Conservation (phyloP, 2,888 invertebrate genomes). For the Miltochrista miniata region DNA sequence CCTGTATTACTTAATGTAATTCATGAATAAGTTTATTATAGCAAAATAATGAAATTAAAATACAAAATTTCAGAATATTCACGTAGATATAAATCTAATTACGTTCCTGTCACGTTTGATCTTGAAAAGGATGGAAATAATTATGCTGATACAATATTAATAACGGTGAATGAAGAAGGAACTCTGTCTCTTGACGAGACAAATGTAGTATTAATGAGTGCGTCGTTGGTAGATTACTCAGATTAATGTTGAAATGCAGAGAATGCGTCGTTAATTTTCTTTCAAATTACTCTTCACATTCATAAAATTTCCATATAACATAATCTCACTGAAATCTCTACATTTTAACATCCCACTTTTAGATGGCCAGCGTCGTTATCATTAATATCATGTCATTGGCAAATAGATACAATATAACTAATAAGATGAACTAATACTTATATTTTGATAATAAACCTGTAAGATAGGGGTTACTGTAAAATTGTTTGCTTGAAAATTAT, state of each 20-base stretch:
- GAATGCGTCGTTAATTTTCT: conserved; percentile 8
- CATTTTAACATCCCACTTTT: too few species aligned
- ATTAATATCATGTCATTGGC: too few species aligned
- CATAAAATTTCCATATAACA: too few species aligned
- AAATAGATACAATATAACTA: too few species aligned
- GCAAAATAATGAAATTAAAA: conserved; percentile 25
- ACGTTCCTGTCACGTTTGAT: conserved; percentile 56
- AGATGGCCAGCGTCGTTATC: too few species aligned
- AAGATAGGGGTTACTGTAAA: too few species aligned
- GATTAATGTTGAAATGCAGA: conserved; percentile 37
- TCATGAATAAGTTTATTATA: conserved; percentile 9
- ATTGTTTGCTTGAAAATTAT: too few species aligned
- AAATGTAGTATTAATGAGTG: conserved; percentile 79
- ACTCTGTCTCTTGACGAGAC: conserved; percentile 71
- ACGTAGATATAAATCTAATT: conserved; percentile 54
- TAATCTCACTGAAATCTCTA: too few species aligned
- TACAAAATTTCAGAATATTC: conserved; percentile 40
- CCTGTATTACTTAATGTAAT: conserved; percentile 21
- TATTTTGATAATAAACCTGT: too few species aligned
- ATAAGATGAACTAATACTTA: too few species aligned
- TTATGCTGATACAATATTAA: conserved; percentile 72
- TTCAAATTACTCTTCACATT: not conserved
- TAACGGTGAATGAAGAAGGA: conserved; percentile 69
- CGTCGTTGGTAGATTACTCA: conserved; percentile 47
- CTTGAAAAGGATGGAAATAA: conserved; percentile 62